Conservation (phyloP, 2,113 vertebrate species). For the Lasiurus cinereus region DNA sequence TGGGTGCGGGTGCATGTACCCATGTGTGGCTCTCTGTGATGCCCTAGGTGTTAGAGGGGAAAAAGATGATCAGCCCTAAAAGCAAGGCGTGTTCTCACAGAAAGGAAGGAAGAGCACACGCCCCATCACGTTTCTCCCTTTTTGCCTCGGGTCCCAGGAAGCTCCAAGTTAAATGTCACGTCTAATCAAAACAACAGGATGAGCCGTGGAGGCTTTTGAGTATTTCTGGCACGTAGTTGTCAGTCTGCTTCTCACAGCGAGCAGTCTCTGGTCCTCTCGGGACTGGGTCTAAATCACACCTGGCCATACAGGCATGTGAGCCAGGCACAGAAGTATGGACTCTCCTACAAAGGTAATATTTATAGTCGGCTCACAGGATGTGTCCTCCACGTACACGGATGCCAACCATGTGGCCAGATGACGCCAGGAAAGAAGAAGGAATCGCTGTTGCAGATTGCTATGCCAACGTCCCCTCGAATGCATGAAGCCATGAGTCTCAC, state of each 20-base stretch:
- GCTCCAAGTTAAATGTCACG: slow-evolving; percentile 64
- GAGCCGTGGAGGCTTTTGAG: slow-evolving; percentile 66
- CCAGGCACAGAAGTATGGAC: slow-evolving; percentile 26
- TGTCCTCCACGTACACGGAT: not conserved
- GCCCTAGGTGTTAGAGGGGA: not conserved
- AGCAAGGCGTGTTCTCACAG: not conserved
- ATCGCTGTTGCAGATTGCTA: not conserved
- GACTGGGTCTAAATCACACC: slow-evolving; percentile 58
- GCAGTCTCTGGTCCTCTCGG: slow-evolving; percentile 14
- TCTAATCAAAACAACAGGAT: slow-evolving; percentile 74
- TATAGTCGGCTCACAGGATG: not conserved
- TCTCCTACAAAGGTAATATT: slow-evolving; percentile 24
- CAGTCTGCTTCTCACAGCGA: slow-evolving; percentile 57
- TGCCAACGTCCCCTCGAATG: not conserved
- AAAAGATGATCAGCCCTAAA: not conserved
- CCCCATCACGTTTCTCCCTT: slow-evolving; percentile 30
- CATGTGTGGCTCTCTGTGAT: rapidly evolving
- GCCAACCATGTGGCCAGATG: not conserved
- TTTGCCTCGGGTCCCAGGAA: slow-evolving; percentile 68
- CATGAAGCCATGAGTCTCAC: not conserved
- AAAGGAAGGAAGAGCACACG: not conserved
- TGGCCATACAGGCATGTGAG: slow-evolving; percentile 45
- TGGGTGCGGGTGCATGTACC: too few species aligned
- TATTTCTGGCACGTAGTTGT: slow-evolving; percentile 62
- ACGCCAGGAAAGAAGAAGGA: not conserved